Evolutionary conservation across 2,113 vertebrate genomes (phyloP).

Genomic region (Rhinolophus sinicus): DNA sequence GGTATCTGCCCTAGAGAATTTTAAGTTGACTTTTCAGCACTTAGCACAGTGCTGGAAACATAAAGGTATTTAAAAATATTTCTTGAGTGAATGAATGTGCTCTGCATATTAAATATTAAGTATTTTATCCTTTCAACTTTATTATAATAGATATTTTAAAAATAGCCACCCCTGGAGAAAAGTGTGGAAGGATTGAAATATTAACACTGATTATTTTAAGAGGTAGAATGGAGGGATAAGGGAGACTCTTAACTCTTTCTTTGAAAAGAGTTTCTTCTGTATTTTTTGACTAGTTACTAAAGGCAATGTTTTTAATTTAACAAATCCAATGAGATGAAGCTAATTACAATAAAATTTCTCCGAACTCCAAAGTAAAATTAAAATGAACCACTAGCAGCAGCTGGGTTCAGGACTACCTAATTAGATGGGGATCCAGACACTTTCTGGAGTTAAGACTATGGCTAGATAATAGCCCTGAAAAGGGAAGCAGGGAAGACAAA

Average conservation of each 20-base stretch:
- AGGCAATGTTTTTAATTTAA: neutral
- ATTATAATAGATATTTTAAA: neutral
- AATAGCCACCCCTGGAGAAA: neutral
- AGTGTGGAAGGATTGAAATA: neutral
- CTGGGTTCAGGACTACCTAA: neutral
- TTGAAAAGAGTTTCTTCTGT: neutral
- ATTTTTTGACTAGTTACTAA: neutral
- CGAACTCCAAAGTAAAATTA: neutral
- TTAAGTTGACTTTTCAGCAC: constrained; percentile 36
- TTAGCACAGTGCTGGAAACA: constrained; percentile 28
- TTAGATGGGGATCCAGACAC: neutral
- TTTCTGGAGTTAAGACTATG: neutral
- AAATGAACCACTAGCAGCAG: neutral
- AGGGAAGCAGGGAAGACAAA: neutral
- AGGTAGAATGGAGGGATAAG: neutral
- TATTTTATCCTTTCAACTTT: constrained; percentile 6
- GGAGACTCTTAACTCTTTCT: neutral
- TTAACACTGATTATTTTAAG: constrained; percentile 15
- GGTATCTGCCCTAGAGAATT: neutral
- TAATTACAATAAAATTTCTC: neutral
- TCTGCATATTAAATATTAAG: constrained; percentile 30
- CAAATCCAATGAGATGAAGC: neutral
- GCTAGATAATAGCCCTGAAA: neutral
- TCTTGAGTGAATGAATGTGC: constrained; percentile 9
- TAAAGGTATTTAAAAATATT: constrained; percentile 3